Evolutionary conservation across 2,888 invertebrate species (phyloP), one percentile per base, ranked within the genome.

Genomic region (Folsomia manolachei): DNA sequence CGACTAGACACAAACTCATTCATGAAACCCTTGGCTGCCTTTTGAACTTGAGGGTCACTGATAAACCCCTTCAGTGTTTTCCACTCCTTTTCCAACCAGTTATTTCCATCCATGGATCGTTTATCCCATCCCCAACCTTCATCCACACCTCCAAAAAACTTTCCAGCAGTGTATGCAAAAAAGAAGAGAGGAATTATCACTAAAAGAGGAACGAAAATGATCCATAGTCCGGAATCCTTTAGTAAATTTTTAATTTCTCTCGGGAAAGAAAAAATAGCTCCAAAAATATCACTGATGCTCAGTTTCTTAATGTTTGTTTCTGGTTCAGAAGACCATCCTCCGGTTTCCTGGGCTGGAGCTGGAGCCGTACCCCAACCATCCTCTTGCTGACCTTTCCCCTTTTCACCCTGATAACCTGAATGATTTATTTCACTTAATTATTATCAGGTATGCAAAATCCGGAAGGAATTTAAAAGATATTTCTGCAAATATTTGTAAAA

Each of bases 151-250:
- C 75, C 75, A n/a, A 75, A 23, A 2, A 72, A 64, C 21, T 67
- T 56, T 7, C 56, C 56, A 19, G 69, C 62, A 27, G 63, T 68
- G 27, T 70, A 75, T 19, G 75, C 75, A 7, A 75, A 21, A 25
- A 72, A 19, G 53, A 75, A 25, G n/a, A 75, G 63, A 4, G 75
- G 75, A 19, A 75, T 63, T 11, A 75, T 72, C 27, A 75, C 63
- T 1, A 75, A 26, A 1, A 75, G 75, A 39, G 75, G 75, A 63
- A 72, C 63, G 56, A 71, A 68, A 19, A 75, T 63, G 7, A 75
- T 52, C 56, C 71, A 75, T 19, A 75, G 69, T 21, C 75, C 75
- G n/a, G 75, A 75, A 19, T 75, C 75, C n/a, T 70, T 62, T 27
- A 75, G 63, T 14, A 72, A 68, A 19, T 25, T 69, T 1, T 68